Evolutionary conservation across 1,140 invertebrate genomes (phyloP), one percentile per base, ranked within the genome.

Genomic region (Elymnias hypermnestra): DNA sequence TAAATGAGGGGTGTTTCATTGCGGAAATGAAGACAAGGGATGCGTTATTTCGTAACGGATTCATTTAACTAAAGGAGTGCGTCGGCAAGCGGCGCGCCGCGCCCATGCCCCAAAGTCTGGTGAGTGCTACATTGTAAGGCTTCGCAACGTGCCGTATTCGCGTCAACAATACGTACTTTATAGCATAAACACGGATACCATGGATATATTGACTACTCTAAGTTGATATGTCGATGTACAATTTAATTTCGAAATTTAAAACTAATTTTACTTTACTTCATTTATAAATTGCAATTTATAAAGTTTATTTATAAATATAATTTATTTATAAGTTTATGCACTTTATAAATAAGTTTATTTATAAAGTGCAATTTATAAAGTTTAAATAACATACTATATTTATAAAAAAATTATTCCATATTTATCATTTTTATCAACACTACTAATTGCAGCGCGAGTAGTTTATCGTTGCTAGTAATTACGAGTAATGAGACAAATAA

Each of bases 111-210:
- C 66, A 71, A 72, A 70, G 66, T 71, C 62, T 71, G 81, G 81
- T 84, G 74, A 84, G 81, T 84, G 65, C 47, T 84, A 83, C 58
- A 60, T 76, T 72, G 55, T 82, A 82, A 82, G 77, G 76, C 65
- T 82, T 82, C 74, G 54, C 47, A 62, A 44, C 63, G 71, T 69
- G 68, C 66, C 70, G 68, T 78, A 72, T 68, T 76, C 59, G 57
- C 59, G 55, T 72, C 51, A 71, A 60, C 48, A 45, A 35, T 51
- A 50, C 14, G 26, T 45, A 40, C 13, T 39, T 33, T 35, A 28
- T 35, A 36, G 22, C 15, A 50, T 43, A 17, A 26, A 21, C 25
- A 38, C n/a, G 7, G 22, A 42, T 5, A 17, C 10, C 22, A 25
- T 36, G 5, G 33, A 21, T 10, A 17, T 15, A 36, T 36, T 36